phyloP scores from a whole-genome alignment of 2,888 invertebrate genomes.

The Sminthurides aquaticus region DNA sequence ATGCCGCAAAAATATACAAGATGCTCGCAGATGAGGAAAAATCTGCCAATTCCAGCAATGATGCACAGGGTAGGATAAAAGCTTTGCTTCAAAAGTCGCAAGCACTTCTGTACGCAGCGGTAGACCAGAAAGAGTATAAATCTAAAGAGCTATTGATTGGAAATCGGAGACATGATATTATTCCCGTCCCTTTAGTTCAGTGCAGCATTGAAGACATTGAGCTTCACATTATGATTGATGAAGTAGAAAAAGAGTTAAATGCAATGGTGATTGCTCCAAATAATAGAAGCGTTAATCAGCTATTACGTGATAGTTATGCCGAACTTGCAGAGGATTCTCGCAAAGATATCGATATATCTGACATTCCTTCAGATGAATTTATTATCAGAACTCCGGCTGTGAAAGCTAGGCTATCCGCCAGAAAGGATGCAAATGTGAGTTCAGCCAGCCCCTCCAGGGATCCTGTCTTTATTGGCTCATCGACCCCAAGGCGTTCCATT shows the following conservation, averaged over 20 bases:
- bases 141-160: not conserved
- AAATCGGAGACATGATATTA: not conserved
- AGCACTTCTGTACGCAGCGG: slow-evolving; percentile 15
- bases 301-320: not conserved
- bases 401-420: not conserved
- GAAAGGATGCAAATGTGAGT: not conserved
- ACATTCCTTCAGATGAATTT: not conserved
- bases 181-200: not conserved
- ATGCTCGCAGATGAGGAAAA: slow-evolving; percentile 14
- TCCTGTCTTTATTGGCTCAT: not conserved
- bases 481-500: not conserved
- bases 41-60: not conserved
- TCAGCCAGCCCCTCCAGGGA: not conserved
- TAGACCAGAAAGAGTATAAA: slow-evolving; percentile 4
- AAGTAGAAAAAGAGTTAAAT: slow-evolving; percentile 8
- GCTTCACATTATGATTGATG: slow-evolving; percentile 12
- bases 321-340: not conserved
- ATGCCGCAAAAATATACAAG: slow-evolving; percentile 17
- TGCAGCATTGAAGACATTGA: not conserved
- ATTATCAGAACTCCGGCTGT: slow-evolving; percentile 6
- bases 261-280: not conserved
- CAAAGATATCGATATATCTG: not conserved
- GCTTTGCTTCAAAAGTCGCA: slow-evolving; percentile 12
- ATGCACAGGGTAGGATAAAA: not conserved
- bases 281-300: not conserved